Base-by-base conservation (phyloP, 2,113 vertebrate genomes). In the Austrofundulus limnaeus region DNA sequence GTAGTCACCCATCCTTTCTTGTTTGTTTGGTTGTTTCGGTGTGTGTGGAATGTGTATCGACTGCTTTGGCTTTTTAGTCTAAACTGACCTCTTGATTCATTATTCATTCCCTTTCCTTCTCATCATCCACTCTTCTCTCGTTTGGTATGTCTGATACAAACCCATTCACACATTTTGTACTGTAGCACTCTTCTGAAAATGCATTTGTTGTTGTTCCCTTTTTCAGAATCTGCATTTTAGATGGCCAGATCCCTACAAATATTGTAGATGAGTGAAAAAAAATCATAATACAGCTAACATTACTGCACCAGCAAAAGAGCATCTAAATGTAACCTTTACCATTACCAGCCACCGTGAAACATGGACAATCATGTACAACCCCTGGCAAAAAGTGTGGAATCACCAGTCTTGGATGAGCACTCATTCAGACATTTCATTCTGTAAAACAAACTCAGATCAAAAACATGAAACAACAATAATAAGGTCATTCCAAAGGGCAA, bases 11-110 rank as follows among this genome's bases (percentile, higher is more conserved):
- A 61, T 47, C 57, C 50, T 28, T 69, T 54, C 54, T 37, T 76
- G 53, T 71, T 6, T 58, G 11, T 63, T 9, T 76, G 58, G 73
- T 19, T 61, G 41, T 60, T 19, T 45, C 38, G 34, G 12, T 71
- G 56, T 62, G 39, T 59, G 52, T 19, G 59, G 42, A 25, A 42
- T 16, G 1, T 49, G 41, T 25, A 75, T 67, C 63, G 46, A 73
- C 77, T 82, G 63, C 68, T 75, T 11, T 41, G 72, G 68, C 59
- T 49, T 58, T 48, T 82, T 65, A 49, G 57, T 60, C 73, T 83
- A 49, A 86, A 24, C 67, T 79, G 77, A 83, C 78, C 60, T 2
- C 11, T 48, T 66, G 57, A 69, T 81, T 58, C 70, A 51, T 73
- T 74, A 66, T 62, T 74, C 37, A 21, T 66, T 61, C 61, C 42